These are phyloP conservation scores for Macrosiphum euphorbiae DNA, from an alignment of 2,888 invertebrate genomes.

Conservation along the genomic window DNA sequence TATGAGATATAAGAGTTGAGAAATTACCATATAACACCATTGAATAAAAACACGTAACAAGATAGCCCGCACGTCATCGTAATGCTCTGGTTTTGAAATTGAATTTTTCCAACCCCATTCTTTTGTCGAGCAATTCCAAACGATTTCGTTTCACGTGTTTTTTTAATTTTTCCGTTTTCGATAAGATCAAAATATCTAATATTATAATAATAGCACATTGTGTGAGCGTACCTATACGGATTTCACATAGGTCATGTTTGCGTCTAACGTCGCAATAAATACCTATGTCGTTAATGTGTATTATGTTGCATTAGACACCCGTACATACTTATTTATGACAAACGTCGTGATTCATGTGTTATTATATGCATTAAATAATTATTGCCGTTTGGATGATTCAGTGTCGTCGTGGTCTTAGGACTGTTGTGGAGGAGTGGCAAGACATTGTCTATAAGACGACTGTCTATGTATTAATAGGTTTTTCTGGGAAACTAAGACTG, in stretches of 20 bases:
- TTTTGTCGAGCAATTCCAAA: neutral
- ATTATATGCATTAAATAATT: neutral
- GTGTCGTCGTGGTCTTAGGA: neutral
- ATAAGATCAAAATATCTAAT: neutral
- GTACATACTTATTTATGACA: neutral
- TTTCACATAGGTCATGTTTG: constrained; percentile 22
- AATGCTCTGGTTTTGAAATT: constrained; percentile 30
- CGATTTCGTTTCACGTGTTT: neutral
- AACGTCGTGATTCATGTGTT: constrained; percentile 19
- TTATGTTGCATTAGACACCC: neutral
- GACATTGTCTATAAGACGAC: neutral
- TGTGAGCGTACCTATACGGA: neutral
- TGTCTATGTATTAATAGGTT: neutral
- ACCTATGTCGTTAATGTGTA: neutral
- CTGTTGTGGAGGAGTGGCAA: neutral
- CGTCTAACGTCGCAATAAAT: neutral
- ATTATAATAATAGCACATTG: neutral
- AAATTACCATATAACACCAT: constrained; percentile 45
- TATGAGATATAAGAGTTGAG: neutral
- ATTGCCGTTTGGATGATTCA: constrained; percentile 14
- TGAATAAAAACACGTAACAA: neutral
- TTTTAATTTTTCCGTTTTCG: neutral
- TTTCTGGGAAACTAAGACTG: neutral
- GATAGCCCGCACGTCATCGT: neutral
- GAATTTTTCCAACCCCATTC: constrained; percentile 16